Conservation (phyloP, 2,888 invertebrate species). For the Tetranychus piercei region DNA sequence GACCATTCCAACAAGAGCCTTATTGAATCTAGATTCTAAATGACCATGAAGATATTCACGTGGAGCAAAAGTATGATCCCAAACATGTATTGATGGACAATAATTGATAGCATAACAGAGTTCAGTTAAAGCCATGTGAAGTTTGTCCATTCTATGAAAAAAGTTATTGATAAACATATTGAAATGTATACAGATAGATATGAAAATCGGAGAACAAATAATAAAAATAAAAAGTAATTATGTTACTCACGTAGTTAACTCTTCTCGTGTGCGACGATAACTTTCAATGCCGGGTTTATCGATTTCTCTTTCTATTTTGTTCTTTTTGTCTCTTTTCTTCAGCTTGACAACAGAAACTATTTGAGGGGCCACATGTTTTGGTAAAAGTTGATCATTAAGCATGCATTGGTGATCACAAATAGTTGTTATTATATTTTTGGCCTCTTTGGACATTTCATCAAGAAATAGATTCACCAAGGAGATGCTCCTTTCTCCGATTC, state of each 20-base stretch:
- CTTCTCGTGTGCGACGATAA: slow-evolving; percentile 81
- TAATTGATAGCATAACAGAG: slow-evolving; percentile 92
- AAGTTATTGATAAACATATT: slow-evolving; percentile 21
- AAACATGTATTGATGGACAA: slow-evolving; percentile 85
- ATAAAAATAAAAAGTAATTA: no score
- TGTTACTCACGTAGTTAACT: slow-evolving; percentile 55
- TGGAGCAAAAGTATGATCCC: slow-evolving; percentile 97
- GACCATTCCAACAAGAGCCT: slow-evolving; percentile 85
- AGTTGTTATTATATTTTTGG: slow-evolving; percentile 91
- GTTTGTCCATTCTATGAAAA: slow-evolving; percentile 61
- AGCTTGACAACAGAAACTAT: slow-evolving; percentile 65
- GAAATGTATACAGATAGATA: slow-evolving; percentile 8
- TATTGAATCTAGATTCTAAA: slow-evolving; percentile 52
- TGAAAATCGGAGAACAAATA: not conserved
- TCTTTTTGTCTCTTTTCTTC: slow-evolving; percentile 59
- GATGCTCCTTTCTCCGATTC: slow-evolving; percentile 80
- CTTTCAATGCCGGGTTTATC: slow-evolving; percentile 89
- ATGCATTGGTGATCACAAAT: slow-evolving; percentile 96
- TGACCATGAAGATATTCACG: slow-evolving; percentile 92
- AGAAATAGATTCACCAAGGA: slow-evolving; percentile 91
- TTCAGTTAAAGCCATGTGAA: slow-evolving; percentile 95
- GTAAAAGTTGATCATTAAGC: slow-evolving; percentile 79
- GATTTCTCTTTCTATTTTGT: slow-evolving; percentile 47
- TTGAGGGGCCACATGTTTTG: slow-evolving; percentile 81
- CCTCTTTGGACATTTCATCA: slow-evolving; percentile 97